phyloP scores from a whole-genome alignment of 2,113 vertebrate genomes.

The Nerophis ophidion region DNA sequence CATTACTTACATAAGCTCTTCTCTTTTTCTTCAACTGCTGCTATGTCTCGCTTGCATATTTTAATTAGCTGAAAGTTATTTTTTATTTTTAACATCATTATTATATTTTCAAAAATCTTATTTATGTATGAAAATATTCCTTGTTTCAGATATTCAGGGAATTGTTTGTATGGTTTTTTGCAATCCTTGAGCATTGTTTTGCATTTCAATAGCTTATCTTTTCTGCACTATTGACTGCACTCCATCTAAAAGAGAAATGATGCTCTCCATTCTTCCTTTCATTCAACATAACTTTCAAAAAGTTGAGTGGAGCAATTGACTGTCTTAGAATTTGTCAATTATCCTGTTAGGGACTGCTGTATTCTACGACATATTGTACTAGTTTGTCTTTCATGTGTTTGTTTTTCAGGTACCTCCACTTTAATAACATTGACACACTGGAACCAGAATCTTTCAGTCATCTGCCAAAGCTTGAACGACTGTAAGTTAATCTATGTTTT shows the following conservation, averaged over 20 bases:
- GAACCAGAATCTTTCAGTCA: slow-evolving; percentile 91
- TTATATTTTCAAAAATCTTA: not conserved
- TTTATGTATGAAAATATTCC: not conserved
- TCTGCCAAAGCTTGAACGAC: slow-evolving; percentile 92
- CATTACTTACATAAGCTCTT: slow-evolving; percentile 6
- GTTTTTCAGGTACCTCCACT: slow-evolving; percentile 89
- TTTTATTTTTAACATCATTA: not conserved
- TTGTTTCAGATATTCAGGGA: not conserved
- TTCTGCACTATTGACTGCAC: not conserved
- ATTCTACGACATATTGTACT: slow-evolving; percentile 8
- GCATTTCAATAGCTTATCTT: not conserved
- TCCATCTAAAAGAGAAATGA: not conserved
- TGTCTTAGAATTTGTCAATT: not conserved
- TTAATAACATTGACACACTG: slow-evolving; percentile 96
- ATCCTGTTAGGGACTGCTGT: not conserved
- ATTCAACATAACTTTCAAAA: not conserved
- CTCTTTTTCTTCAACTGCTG: slow-evolving; percentile 9
- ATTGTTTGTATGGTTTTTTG: not conserved
- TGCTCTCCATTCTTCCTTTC: not conserved
- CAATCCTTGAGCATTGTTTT: not conserved
- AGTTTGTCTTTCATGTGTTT: slow-evolving; percentile 32
- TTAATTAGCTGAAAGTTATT: slow-evolving; percentile 18
- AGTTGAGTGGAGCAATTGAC: not conserved
- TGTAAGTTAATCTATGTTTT: slow-evolving; percentile 77
- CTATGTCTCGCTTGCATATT: slow-evolving; percentile 24